These are phyloP conservation scores for Mus minutoides DNA, from an alignment of 2,797 vertebrate species.

Conservation along the genomic window DNA sequence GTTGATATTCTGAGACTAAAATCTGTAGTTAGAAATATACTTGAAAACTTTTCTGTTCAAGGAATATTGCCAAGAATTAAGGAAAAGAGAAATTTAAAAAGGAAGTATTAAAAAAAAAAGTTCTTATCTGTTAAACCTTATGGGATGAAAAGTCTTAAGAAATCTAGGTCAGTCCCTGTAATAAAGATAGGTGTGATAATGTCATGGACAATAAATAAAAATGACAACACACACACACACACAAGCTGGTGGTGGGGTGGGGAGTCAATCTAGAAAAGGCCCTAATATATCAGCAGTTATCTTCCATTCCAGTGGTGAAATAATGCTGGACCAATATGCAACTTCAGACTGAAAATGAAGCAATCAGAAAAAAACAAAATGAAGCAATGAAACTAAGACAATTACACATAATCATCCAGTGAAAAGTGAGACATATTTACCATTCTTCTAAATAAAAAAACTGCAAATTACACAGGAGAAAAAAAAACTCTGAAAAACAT, in stretches of 20 bases:
- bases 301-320: conserved; percentile 23
- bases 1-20: conserved; percentile 8
- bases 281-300: neutral
- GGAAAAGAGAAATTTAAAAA: conserved; percentile 6
- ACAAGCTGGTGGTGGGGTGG: too few relatives aligned
- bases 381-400: neutral
- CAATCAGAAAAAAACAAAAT: conserved; percentile 10
- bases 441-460: conserved; percentile 25
- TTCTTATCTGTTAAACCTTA: conserved; percentile 7
- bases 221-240: neutral
- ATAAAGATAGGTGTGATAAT: neutral
- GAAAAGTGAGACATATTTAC: neutral
- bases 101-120: conserved; percentile 17
- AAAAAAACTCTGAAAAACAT: neutral
- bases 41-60: neutral
- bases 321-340: neutral
- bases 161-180: neutral
- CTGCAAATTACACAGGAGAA: neutral
- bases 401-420: neutral
- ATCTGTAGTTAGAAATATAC: neutral
- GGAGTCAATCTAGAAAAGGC: conserved; percentile 19
- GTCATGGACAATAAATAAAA: neutral
- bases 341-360: conserved; percentile 5
- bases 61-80: conserved; percentile 32
- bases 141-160: conserved; percentile 1